A percentile compares a stretch with the other conserved stretches of the same genome.
phyloP scores from a whole-genome alignment of 2,113 vertebrate species.

The Clarias gariepinus region DNA sequence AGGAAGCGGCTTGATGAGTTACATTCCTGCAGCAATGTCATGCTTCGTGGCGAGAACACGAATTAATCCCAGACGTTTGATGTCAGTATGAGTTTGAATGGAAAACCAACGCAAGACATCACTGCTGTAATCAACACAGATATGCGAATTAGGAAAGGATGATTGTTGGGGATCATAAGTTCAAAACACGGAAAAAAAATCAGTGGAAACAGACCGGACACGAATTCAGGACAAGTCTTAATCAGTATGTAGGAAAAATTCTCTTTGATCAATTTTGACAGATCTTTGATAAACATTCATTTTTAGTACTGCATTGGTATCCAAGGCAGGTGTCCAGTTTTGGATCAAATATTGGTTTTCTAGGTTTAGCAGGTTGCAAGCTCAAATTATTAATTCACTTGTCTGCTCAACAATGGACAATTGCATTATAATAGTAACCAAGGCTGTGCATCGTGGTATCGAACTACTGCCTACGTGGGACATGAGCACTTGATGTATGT shows the following conservation, averaged over 20 bases:
- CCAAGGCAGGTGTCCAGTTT: not conserved
- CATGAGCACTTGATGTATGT: constrained; percentile 63
- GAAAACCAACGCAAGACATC: constrained; percentile 25
- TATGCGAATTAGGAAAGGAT: constrained; percentile 7
- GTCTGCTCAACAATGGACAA: not conserved
- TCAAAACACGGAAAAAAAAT: constrained; percentile 8
- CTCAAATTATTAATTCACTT: not conserved
- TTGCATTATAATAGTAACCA: constrained; percentile 53
- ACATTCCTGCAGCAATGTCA: constrained; percentile 63
- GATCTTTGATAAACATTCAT: not conserved
- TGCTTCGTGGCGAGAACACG: constrained; percentile 37
- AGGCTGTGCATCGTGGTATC: constrained; percentile 49
- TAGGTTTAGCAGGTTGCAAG: not conserved
- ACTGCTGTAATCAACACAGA: constrained; percentile 29
- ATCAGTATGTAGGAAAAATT: not conserved
- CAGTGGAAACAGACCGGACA: constrained; percentile 2
- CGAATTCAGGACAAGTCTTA: not conserved
- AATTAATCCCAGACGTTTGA: constrained; percentile 50
- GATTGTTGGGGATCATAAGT: constrained; percentile 22
- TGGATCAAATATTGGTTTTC: not conserved
- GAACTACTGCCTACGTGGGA: constrained; percentile 49
- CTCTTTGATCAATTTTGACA: not conserved
- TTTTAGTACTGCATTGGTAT: not conserved
- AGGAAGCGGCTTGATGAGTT: constrained; percentile 66
- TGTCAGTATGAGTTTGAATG: constrained; percentile 35